Base-by-base conservation (phyloP, 2,797 vertebrate genomes). In the Cynopterus sphinx region DNA sequence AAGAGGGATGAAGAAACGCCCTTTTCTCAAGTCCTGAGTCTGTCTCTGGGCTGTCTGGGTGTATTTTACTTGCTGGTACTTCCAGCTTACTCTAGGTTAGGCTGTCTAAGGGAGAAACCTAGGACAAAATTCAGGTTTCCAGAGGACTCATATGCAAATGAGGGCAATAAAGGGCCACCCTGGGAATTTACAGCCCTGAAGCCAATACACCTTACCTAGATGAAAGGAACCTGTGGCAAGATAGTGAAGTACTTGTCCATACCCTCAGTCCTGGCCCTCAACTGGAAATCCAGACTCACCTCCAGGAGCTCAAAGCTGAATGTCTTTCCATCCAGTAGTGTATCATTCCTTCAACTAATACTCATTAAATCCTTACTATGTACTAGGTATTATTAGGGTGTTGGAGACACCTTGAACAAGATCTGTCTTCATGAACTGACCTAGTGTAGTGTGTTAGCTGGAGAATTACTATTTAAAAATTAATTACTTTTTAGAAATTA, bases 101-200 rank as follows among this genome's bases (percentile, higher is more conserved):
- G 31, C 31, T 84, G 9, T 83, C 51, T 79, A 17, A 81, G 33
- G 31, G 41, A 68, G 65, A 84, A 79, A 67, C 59, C 74, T 81
- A 90, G 71, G 92, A 81, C 67, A 74, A 49, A 96, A 59, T 74
- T 86, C 79, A 86, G 51, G 17, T 82, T 75, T 17, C 41, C 28
- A 22, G 33, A 86, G 41, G 24, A 65, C 19, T 10, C 31, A 21
- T 65, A 33, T 36, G 17, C 41, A 74, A 79, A 86, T n/a, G 49
- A 86, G 31, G 33, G 21, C 5, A 9, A 51, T 59, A 89, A 89
- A 53, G 28, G 13, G 49, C n/a, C 67, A 53, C 21, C 41, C 33
- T 1, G 6, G 53, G 90, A 78, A 33, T 4, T 70, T n/a, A 53
- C 4, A 59, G 33, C 33, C 43, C 70, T 71, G 26, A 67, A 55